These are phyloP conservation scores for Indicator indicator DNA, from an alignment of 2,113 vertebrate species.

Conservation along the genomic window DNA sequence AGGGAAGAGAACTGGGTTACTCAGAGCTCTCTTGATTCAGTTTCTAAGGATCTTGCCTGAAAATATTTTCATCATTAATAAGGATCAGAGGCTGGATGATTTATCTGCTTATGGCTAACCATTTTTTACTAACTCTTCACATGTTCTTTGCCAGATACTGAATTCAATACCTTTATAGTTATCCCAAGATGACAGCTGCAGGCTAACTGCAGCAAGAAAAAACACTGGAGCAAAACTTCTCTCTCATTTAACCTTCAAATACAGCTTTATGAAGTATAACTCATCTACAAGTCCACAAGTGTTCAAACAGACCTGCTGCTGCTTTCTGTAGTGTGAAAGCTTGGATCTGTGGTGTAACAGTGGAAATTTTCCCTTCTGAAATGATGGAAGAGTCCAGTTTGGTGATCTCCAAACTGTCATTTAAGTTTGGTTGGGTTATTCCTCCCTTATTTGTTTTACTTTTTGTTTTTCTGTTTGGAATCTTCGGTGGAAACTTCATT, in stretches of 20 bases:
- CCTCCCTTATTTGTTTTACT: constrained; percentile 94
- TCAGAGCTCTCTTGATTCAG: not conserved
- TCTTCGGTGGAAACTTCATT: constrained; percentile 99
- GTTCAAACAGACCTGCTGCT: constrained; percentile 87
- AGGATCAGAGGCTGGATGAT: not conserved
- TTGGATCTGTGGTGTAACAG: constrained; percentile 89
- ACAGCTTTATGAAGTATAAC: not conserved
- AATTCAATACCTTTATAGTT: not conserved
- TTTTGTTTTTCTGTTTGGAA: constrained; percentile 97
- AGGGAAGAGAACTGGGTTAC: not conserved
- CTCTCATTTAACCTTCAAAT: not conserved
- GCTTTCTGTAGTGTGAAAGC: constrained; percentile 91
- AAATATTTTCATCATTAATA: not conserved
- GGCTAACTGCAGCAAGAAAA: not conserved
- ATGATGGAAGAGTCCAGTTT: constrained; percentile 91
- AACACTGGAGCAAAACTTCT: not conserved
- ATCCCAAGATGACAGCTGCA: not conserved
- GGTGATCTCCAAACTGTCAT: constrained; percentile 95
- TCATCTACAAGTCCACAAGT: not conserved
- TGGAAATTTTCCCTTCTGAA: constrained; percentile 87
- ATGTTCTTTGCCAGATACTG: fast-evolving
- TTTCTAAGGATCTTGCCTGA: not conserved
- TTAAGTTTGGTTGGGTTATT: constrained; percentile 91
- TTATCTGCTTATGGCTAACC: not conserved
- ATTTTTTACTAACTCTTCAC: not conserved